Conservation (phyloP, 2,113 vertebrate species). For the Lates calcarifer region DNA sequence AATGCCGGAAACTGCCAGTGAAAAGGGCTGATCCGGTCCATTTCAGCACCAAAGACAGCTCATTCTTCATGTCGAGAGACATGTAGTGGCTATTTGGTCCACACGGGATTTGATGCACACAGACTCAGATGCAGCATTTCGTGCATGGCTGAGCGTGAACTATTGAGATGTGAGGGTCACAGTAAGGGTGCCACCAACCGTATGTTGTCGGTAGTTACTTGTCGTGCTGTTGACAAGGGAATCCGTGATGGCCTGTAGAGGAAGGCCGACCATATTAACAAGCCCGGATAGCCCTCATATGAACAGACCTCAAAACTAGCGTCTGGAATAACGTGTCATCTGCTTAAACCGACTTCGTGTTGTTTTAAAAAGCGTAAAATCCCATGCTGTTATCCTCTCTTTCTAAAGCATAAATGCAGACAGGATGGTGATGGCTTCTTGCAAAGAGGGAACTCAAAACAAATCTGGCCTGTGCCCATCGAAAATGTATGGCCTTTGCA, state of each 20-base stretch:
- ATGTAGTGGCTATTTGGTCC: neutral
- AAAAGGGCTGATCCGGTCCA: constrained; percentile 1
- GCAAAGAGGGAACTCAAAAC: constrained; percentile 18
- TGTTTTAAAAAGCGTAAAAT: neutral
- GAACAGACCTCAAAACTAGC: constrained; percentile 6
- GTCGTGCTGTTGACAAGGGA: constrained; percentile 67
- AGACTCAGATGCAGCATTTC: constrained; percentile 45
- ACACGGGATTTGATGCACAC: neutral
- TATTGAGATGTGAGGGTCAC: constrained; percentile 66
- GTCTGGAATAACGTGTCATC: constrained; percentile 3
- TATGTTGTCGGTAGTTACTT: constrained; percentile 62
- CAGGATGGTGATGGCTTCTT: constrained; percentile 10
- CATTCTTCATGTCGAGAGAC: neutral
- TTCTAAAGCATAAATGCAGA: constrained; percentile 1
- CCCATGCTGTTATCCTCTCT: neutral
- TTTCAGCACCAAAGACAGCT: constrained; percentile 55
- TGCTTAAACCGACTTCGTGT: neutral
- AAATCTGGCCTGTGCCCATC: constrained; percentile 39
- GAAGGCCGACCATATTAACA: constrained; percentile 59
- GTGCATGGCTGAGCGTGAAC: constrained; percentile 65
- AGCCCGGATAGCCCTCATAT: constrained; percentile 2
- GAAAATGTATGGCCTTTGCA: constrained; percentile 36
- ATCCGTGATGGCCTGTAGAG: constrained; percentile 67
- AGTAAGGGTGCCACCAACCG: constrained; percentile 67
- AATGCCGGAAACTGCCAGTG: constrained; percentile 46